Conservation (phyloP, 2,113 vertebrate genomes). For the Gymnorhina tibicen region DNA sequence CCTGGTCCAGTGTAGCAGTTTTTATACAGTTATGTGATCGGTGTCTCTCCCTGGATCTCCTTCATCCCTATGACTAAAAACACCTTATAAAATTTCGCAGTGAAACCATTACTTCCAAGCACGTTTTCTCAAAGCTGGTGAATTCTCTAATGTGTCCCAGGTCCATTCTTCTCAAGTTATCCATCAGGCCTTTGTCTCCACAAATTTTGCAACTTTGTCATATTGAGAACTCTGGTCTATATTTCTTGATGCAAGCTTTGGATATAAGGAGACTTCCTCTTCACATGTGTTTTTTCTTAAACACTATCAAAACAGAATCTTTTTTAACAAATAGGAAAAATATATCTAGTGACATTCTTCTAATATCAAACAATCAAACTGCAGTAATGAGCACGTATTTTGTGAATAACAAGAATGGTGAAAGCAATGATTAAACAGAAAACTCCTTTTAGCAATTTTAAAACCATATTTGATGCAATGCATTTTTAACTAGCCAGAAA, state of each 20-base stretch:
- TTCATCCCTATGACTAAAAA: neutral
- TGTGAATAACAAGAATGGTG: neutral
- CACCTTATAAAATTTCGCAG: neutral
- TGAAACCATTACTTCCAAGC: neutral
- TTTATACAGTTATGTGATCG: neutral
- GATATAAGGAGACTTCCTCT: neutral
- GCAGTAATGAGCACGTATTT: neutral
- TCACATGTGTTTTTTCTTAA: neutral
- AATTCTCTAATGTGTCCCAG: neutral
- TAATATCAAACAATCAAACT: constrained; percentile 1
- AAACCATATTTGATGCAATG: neutral
- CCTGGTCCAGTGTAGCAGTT: neutral
- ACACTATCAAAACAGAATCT: neutral
- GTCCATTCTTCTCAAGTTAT: neutral
- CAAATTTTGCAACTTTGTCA: neutral
- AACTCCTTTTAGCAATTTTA: neutral
- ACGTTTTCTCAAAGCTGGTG: neutral
- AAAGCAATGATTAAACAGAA: constrained; percentile 22
- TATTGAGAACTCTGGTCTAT: neutral
- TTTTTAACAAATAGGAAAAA: neutral
- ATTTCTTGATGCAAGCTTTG: neutral
- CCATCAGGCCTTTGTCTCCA: neutral
- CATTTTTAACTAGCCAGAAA: neutral
- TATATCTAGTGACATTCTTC: neutral
- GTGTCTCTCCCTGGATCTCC: neutral